Percentiles rank a stretch among this genome's conserved stretches.
phyloP scores from a whole-genome alignment of 2,113 vertebrate species.

The Dinomys branickii region DNA sequence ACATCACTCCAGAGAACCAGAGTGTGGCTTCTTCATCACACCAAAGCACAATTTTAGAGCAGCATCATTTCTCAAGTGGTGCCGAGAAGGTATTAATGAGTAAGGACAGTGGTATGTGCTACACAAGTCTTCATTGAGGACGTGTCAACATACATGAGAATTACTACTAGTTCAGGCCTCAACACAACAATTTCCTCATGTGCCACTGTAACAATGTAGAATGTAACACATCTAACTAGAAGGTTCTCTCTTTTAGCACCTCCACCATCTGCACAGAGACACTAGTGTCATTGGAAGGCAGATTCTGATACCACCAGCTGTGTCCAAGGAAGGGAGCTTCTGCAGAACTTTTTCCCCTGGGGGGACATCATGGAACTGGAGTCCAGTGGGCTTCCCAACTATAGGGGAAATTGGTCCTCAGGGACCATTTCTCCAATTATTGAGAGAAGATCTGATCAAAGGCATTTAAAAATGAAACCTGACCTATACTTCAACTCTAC shows the following conservation, averaged over 20 bases:
- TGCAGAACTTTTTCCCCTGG: too few species aligned
- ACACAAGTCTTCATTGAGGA: background rate
- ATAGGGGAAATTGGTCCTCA: slow-evolving; percentile 76
- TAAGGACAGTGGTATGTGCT: background rate
- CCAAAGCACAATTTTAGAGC: background rate
- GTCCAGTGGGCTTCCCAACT: background rate
- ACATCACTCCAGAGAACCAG: background rate
- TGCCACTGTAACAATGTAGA: background rate
- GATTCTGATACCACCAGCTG: background rate
- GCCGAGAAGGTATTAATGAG: background rate
- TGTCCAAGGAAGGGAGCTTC: background rate
- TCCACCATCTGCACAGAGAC: background rate
- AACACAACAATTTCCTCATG: background rate
- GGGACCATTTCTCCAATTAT: slow-evolving; percentile 86
- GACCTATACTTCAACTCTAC: slow-evolving; percentile 90
- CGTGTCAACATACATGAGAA: background rate
- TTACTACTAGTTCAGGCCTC: background rate
- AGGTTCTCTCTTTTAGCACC: background rate
- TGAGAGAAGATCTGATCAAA: slow-evolving; percentile 84
- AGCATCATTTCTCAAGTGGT: background rate
- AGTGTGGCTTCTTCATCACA: background rate
- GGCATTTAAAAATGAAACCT: slow-evolving; percentile 87
- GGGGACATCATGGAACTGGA: background rate
- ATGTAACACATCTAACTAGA: background rate
- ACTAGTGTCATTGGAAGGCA: background rate